Evolutionary conservation across 2,113 vertebrate genomes (phyloP).

Genomic region (Siphamia tubifer): DNA sequence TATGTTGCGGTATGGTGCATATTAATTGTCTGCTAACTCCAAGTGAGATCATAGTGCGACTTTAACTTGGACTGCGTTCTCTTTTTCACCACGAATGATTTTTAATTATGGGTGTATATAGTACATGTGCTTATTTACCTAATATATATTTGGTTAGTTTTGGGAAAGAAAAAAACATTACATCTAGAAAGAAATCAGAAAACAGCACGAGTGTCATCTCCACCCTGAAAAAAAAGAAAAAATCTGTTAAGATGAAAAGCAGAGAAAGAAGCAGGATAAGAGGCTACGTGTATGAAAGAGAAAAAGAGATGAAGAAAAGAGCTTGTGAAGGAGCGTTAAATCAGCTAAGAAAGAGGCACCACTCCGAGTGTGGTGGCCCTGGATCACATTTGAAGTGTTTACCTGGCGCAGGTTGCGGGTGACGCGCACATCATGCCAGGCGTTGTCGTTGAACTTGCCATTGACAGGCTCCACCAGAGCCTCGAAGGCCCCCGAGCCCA

Average conservation of each 20-base stretch:
- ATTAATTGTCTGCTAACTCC: not conserved
- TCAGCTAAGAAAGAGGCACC: not conserved
- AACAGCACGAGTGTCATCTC: not conserved
- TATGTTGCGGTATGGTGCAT: not conserved
- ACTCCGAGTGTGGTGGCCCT: conserved; percentile 14
- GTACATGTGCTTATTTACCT: too few relatives aligned
- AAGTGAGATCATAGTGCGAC: not conserved
- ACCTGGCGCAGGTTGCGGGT: conserved; percentile 98
- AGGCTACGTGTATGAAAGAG: not conserved
- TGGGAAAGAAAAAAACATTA: not conserved
- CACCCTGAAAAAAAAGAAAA: conserved; percentile 29
- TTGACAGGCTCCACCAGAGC: conserved; percentile 95
- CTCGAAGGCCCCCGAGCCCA: conserved; percentile 95
- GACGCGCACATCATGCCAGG: conserved; percentile 93
- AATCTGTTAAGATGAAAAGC: not conserved
- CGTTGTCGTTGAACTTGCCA: conserved; percentile 95
- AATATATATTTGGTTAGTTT: conserved; percentile 37
- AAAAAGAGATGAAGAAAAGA: not conserved
- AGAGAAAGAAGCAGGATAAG: not conserved
- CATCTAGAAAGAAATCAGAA: not conserved
- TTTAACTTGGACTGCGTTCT: not conserved
- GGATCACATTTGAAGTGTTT: conserved; percentile 59
- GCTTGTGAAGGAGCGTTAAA: not conserved
- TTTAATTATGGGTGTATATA: too few relatives aligned
- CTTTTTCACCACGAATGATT: not conserved